Evolutionary conservation across 2,113 vertebrate genomes (phyloP), one percentile per base, ranked within the genome.

Genomic region (Sturnus vulgaris): DNA sequence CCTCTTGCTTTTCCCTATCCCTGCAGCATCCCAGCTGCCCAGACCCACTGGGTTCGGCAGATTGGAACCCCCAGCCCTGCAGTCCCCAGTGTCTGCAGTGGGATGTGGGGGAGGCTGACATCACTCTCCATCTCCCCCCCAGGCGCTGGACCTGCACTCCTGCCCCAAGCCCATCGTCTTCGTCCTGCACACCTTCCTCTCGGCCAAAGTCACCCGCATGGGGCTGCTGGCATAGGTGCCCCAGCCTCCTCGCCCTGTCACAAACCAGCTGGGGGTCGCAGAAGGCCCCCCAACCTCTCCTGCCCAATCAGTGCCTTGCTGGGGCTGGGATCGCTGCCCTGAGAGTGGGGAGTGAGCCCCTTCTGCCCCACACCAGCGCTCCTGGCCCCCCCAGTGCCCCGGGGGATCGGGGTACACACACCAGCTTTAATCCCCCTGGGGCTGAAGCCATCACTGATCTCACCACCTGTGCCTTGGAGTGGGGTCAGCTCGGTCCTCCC

Each of bases 141-240:
- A 99, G 99, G 97, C 98, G 1, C 98, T 99, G 98, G 99, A 99
- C 96, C 98, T 99, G 92, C 99, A 98, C 94, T 99, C 99, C 4
- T 99, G 99, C 85, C 99, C 99, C 14, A 99, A 99, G 97, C 99
- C 99, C 4, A 97, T 99, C 59, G 99, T 99, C 57, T 99, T 99
- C 59, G 93, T 99, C 82, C 98, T 99, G 80, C 99, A 99, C 97
- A 99, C 99, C 14, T 99, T 99, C 98, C 98, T 99, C 78, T 99
- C 99, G 0, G 99, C 99, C 95, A 99, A 99, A 98, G 99, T 99
- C 95, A 99, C 99, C 40, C 99, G 99, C 31, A 98, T 99, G 98
- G 99, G 99, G 87, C 97, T 99, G 86, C 98, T 99, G 93, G 99
- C 98, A 21, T 99, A 97, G 91, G 98, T 97, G 46, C 18, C 69